Base-by-base conservation (phyloP, 2,113 vertebrate genomes). In the Nematolebias whitei region DNA sequence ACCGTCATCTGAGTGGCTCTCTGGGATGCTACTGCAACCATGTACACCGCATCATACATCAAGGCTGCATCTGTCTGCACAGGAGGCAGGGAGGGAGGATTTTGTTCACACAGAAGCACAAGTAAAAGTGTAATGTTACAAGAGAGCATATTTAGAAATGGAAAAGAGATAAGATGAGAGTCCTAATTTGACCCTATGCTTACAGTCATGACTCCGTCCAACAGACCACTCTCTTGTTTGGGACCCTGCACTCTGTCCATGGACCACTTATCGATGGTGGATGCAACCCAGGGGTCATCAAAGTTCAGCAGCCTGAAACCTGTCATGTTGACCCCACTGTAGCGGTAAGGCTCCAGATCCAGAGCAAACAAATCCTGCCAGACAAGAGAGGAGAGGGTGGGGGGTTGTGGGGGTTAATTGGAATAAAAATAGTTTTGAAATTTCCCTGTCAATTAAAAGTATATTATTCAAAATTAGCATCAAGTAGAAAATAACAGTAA, bases 241-340 rank as follows among this genome's bases (percentile, higher is more conserved):
- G 96, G 95, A 0, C 95, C 94, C 89, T 97, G 96, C 54, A 96
- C 71, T 3, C 96, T 89, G 47, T 99, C 98, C 93, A 93, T 92
- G 4, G 95, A 95, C 98, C 98, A 99, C 82, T 92, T 96, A 66
- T 98, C 95, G 78, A 97, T 91, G 20, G 98, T 91, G 0, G 96
- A 91, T 0, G 95, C 88, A n/a, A 99, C 96, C 0, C 92, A 90
- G 0, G 95, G 94, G 74, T 94, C 93, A 39, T 97, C 96, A 0
- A 96, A 85, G 58, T 98, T 97, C 49, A 99, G 91, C 52, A 99
- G 90, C 24, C 98, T 93, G 64, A 99, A 98, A 0, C 97, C 96
- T 0, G 98, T 99, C 96, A 99, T 96, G 76, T 99, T 99, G 26
- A 99, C 97, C 2, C 98, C 98, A 0, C 96, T 98, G 90, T 98